Evolutionary conservation across 2,113 vertebrate genomes (phyloP), one percentile per base, ranked within the genome.

Genomic region (Camelus bactrianus): DNA sequence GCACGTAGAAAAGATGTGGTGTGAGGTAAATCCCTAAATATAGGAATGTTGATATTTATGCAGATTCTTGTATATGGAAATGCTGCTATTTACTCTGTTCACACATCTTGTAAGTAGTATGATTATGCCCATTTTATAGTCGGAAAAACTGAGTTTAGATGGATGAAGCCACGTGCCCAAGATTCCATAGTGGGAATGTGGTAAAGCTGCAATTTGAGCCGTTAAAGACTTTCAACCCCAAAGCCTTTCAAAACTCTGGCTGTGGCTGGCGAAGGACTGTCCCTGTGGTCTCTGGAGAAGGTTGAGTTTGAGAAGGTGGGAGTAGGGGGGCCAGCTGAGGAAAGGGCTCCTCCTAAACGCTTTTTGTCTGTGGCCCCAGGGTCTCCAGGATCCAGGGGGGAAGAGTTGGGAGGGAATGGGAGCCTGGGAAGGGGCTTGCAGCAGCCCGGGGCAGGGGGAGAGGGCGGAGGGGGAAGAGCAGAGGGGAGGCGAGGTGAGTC

Each of bases 261-360:
- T 65, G 42, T 32, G 35, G 1, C 24, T 2, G 3, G 9, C 72
- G 38, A 38, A 58, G 60, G 46, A 24, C 67, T 58, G 24, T 60
- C 65, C 8, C 77, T 64, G 58, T 6, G 22, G 65, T 13, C 42
- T 58, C 26, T 11, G 22, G 6, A n/a, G 28, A 35, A 38, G 42
- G 24, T 11, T 0, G 1, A 3, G 26, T 42, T 32, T 64, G 92
- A 67, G 92, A 16, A 52, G 38, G 24, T 52, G 13, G 46, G 80
- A 1, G 15, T 8, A n/a, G 38, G 52, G 48, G 10, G 7, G 1
- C 20, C 1, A 0, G 7, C 10, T n/a, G 30, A 28, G n/a, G 80
- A 64, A 38, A 62, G 12, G 26, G 1, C 26, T 30, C 62, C 32
- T 54, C 52, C 32, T 1, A 19, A 62, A 8, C 3, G 38, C 28